A percentile compares a stretch with the other conserved stretches of the same genome.
Conservation (phyloP, 1,140 invertebrate genomes). For the Chrysopa pallens region DNA sequence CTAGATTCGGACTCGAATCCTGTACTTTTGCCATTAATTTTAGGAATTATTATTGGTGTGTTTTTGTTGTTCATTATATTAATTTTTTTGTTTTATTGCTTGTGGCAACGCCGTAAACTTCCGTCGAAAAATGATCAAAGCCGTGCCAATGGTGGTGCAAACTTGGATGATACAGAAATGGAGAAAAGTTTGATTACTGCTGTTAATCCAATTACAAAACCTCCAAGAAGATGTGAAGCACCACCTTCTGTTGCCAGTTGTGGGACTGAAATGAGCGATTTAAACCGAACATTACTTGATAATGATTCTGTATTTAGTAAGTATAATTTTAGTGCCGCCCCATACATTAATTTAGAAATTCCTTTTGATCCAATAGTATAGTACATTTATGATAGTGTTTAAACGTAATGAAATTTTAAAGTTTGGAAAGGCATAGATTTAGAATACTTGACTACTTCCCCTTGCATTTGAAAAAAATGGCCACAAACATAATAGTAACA, state of each 20-base stretch:
- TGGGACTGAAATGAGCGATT: conserved; percentile 57
- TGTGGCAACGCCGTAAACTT: conserved; percentile 32
- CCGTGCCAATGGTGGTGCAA: conserved; percentile 35
- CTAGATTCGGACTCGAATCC: neutral
- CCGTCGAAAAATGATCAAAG: conserved; percentile 33
- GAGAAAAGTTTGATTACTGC: conserved; percentile 63
- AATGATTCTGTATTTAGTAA: conserved; percentile 51
- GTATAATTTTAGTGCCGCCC: conserved; percentile 20
- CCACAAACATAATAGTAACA: no score
- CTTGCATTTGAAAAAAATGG: no score
- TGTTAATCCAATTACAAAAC: conserved; percentile 64
- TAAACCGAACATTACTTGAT: conserved; percentile 59
- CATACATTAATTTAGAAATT: no score
- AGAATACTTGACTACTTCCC: no score
- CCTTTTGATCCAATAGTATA: no score
- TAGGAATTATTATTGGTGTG: conserved; percentile 21
- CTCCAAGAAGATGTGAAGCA: conserved; percentile 49
- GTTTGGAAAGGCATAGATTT: no score
- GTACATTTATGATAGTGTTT: no score
- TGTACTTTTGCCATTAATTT: neutral
- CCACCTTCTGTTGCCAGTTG: conserved; percentile 43
- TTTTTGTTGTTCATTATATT: conserved; percentile 40
- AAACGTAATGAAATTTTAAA: no score
- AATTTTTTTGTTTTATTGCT: conserved; percentile 46
- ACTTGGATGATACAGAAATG: conserved; percentile 44